Conservation (phyloP, 2,797 vertebrate species). For the Holocentrus rufus region DNA sequence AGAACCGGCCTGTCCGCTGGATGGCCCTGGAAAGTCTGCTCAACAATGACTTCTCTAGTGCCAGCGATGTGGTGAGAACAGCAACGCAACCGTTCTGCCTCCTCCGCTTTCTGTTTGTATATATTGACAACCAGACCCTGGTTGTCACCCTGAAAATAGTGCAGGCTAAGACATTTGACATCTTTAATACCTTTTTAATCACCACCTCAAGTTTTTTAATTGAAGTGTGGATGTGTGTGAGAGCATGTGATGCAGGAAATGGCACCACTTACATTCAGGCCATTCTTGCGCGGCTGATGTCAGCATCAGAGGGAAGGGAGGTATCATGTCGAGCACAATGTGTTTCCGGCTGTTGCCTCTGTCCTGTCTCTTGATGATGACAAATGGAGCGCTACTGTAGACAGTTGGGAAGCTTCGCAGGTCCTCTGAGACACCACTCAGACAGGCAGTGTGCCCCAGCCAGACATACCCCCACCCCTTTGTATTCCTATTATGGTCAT, state of each 20-base stretch:
- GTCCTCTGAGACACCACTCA: slow-evolving; percentile 48
- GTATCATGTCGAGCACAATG: background rate
- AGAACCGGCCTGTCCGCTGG: slow-evolving; percentile 97
- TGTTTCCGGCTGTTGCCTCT: slow-evolving; percentile 35
- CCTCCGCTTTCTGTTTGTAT: background rate
- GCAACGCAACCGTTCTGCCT: background rate
- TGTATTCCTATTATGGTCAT: slow-evolving; percentile 63
- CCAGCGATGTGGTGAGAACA: slow-evolving; percentile 94
- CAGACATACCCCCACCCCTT: slow-evolving; percentile 46
- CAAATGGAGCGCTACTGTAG: slow-evolving; percentile 6
- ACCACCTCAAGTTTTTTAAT: slow-evolving; percentile 9
- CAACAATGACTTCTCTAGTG: slow-evolving; percentile 98
- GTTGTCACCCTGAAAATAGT: background rate
- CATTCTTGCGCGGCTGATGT: slow-evolving; percentile 35
- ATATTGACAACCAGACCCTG: background rate
- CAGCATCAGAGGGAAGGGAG: slow-evolving; percentile 56
- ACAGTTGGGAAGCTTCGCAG: slow-evolving; percentile 51
- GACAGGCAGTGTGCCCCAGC: slow-evolving; percentile 28
- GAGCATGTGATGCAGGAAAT: slow-evolving; percentile 46
- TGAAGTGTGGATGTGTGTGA: background rate
- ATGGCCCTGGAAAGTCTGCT: slow-evolving; percentile 98
- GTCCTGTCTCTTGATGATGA: slow-evolving; percentile 66
- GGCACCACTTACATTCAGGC: slow-evolving; percentile 15
- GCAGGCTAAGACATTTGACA: background rate
- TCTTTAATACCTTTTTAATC: slow-evolving; percentile 8